Evolutionary conservation across 2,888 invertebrate species (phyloP).

Genomic region (Latrodectus hesperus): DNA sequence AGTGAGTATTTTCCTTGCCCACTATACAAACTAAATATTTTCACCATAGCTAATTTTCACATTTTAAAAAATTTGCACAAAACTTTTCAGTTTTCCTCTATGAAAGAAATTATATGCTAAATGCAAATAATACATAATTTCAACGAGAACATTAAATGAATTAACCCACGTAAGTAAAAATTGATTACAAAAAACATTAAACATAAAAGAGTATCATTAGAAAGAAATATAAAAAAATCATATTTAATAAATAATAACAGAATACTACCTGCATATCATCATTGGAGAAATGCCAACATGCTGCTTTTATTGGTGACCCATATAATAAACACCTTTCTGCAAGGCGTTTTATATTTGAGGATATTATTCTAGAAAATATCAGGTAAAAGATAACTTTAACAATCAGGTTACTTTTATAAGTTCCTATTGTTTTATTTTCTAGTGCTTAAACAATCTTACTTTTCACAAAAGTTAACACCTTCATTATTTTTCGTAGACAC

Average conservation of each 20-base stretch:
- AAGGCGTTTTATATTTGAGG: conserved; percentile 38
- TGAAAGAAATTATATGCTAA: no score
- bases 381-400: background rate
- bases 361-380: conserved; percentile 33
- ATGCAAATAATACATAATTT: background rate
- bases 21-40: no score
- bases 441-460: conserved; percentile 26
- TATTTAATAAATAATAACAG: conserved; percentile 13
- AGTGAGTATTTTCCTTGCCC: no score
- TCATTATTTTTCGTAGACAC: background rate
- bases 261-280: conserved; percentile 73
- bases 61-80: no score
- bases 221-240: no score
- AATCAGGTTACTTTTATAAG: background rate
- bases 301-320: conserved; percentile 75
- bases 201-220: no score
- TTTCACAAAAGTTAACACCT: conserved; percentile 19
- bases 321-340: conserved; percentile 74
- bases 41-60: no score
- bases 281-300: conserved; percentile 75
- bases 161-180: background rate
- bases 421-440: background rate
- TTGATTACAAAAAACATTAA: background rate
- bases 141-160: background rate
- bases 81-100: no score